Percentiles rank a stretch among this genome's conserved stretches.
These are phyloP conservation scores for Habropoda laboriosa DNA, from an alignment of 1,140 invertebrate species.

Conservation along the genomic window DNA sequence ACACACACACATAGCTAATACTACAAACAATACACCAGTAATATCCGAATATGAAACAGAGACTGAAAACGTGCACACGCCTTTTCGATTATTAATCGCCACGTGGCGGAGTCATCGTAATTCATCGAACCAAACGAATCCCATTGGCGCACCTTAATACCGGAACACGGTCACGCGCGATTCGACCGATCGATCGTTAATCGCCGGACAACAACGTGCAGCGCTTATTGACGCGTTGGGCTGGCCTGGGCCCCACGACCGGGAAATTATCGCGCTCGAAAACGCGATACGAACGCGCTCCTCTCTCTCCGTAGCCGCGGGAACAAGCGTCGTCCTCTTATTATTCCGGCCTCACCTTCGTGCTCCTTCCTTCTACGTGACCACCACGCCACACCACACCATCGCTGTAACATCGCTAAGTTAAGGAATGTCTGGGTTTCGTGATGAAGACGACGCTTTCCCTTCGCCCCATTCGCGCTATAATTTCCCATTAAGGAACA, in stretches of 20 bases:
- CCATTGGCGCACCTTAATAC: slow-evolving; percentile 10
- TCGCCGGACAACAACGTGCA: slow-evolving; percentile 40
- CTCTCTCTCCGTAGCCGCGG: too few relatives aligned
- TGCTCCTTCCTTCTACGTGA: slow-evolving; percentile 31
- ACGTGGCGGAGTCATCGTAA: slow-evolving; percentile 36
- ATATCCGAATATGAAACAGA: neutral
- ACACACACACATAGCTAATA: neutral
- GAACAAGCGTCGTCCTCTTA: slow-evolving; percentile 30
- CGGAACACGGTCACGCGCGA: slow-evolving; percentile 48
- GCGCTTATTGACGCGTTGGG: slow-evolving; percentile 33
- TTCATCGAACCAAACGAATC: slow-evolving; percentile 17
- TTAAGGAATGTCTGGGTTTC: neutral
- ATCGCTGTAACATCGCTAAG: too few relatives aligned
- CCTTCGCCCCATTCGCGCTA: slow-evolving; percentile 50
- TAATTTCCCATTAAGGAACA: slow-evolving; percentile 72
- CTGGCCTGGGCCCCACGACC: neutral
- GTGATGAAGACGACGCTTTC: neutral
- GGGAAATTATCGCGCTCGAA: slow-evolving; percentile 40
- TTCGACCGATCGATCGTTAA: slow-evolving; percentile 44
- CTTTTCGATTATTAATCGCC: slow-evolving; percentile 50
- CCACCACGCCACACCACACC: neutral
- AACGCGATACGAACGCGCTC: neutral
- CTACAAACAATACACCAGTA: neutral
- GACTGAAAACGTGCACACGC: neutral
- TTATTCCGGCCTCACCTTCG: slow-evolving; percentile 26